Evolutionary conservation across 2,888 invertebrate species (phyloP).

Genomic region (Silvanus unidentatus): DNA sequence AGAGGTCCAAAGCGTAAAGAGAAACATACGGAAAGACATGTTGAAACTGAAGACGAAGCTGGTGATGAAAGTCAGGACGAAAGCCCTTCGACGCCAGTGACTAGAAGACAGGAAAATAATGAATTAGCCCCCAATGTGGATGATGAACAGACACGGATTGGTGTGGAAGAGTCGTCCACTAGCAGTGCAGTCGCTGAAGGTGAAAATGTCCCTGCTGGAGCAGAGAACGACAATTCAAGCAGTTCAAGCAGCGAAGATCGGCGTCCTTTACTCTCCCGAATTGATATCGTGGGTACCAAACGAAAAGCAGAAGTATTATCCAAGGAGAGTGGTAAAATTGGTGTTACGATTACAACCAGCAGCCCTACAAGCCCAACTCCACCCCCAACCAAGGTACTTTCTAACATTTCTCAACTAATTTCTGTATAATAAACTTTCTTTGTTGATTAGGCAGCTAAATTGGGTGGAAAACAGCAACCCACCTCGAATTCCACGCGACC

Average conservation of each 20-base stretch:
- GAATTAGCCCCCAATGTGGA: constrained; percentile 39
- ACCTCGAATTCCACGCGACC: constrained; percentile 37
- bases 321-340: constrained; percentile 84
- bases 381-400: constrained; percentile 46
- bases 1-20: constrained; percentile 63
- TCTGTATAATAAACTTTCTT: neutral
- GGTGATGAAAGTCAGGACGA: constrained; percentile 46
- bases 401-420: neutral
- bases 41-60: constrained; percentile 43
- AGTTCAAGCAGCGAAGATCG: constrained; percentile 58
- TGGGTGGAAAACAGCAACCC: constrained; percentile 26
- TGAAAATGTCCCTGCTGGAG: constrained; percentile 21
- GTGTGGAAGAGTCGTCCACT: constrained; percentile 42
- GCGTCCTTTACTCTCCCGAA: constrained; percentile 50
- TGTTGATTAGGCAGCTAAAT: constrained; percentile 19
- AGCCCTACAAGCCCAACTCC: constrained; percentile 50
- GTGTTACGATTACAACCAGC: constrained; percentile 80
- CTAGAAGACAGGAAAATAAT: constrained; percentile 28
- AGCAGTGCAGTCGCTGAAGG: constrained; percentile 44
- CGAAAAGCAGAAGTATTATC: constrained; percentile 82
- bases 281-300: constrained; percentile 50
- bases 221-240: constrained; percentile 51
- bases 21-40: constrained; percentile 44
- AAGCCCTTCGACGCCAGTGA: constrained; percentile 17
- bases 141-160: constrained; percentile 48